Evolutionary conservation across 35 echinoderm and acorn worm species (phyloP), one percentile per base, ranked within the genome.

Genomic region (Amphiura filiformis): DNA sequence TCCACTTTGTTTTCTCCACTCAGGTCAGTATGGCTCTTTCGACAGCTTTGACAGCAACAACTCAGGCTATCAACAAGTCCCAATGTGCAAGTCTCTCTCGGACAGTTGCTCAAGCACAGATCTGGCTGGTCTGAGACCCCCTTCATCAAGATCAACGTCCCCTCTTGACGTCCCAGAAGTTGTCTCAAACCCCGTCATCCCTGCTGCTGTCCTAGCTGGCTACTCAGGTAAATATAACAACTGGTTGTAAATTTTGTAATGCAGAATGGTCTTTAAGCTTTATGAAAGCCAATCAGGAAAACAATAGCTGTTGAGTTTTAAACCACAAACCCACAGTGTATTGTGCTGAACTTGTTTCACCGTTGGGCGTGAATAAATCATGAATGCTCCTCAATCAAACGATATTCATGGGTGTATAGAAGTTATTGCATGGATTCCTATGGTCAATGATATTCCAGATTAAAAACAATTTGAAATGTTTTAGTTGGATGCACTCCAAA

Each of bases 131-230:
- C 78, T 92, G 11, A 78, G 77, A 35, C 81, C 81, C 31, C 84
- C 49, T 33, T 76, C 84, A 26, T 89, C 86, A 42, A 65, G 88
- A 33, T 79, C 91, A 3, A 88, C 86, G 20, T 92, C 96, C 0
- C 90, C 93, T 20, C 83, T 86, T 0, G 91, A 75, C 2, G 80
- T 78, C n/a, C 78, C 86, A 56, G 44, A 20, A 11, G 1, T 4
- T n/a, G 87, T 87, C 14, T 56, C 70, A 0, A 98, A 98, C 64
- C 93, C 96, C 1, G 96, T 98, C 79, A 98, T 98, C 39, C 96
- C 92, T 0, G 96, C 96, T 13, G 96, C 96, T 34, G 96, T 98
- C 4, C 89, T 98, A 32, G 96, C 96, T 47, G 95, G 96, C 2
- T 98, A 98, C 49, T 98, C 96, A 80, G 96, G 96, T 98, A 84